A percentile compares a stretch with the other conserved stretches of the same genome.
Evolutionary conservation across 2,113 vertebrate species (phyloP).

Genomic region (Proteles cristata): DNA sequence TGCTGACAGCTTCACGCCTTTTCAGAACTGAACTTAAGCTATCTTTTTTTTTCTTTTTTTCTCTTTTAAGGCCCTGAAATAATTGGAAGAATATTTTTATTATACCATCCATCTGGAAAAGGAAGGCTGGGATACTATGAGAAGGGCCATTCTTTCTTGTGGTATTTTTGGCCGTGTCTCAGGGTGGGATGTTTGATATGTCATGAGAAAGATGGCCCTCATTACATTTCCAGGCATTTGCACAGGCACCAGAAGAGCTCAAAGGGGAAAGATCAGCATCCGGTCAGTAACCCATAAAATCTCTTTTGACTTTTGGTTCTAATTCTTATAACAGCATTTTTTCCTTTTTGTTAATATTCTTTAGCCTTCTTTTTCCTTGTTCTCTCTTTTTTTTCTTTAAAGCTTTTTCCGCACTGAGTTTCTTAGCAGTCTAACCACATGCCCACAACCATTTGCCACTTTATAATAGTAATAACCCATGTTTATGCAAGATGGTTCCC

Average conservation of each 20-base stretch:
- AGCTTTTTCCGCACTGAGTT: neutral
- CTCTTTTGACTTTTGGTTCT: conserved; percentile 53
- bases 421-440: conserved; percentile 49
- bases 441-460: conserved; percentile 9
- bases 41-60: conserved; percentile 43
- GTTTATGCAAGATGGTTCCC: neutral
- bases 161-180: conserved; percentile 74
- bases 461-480: conserved; percentile 41
- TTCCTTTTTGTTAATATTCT: neutral
- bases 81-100: conserved; percentile 82
- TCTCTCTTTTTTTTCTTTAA: neutral
- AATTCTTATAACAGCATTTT: conserved; percentile 8
- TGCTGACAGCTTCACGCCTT: conserved; percentile 47
- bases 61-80: conserved; percentile 71
- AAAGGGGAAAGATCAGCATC: conserved; percentile 56
- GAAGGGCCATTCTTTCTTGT: conserved; percentile 67
- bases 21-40: conserved; percentile 65
- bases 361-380: neutral
- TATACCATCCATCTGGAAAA: conserved; percentile 67
- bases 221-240: conserved; percentile 68
- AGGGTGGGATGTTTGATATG: conserved; percentile 68
- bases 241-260: conserved; percentile 56
- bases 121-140: conserved; percentile 55
- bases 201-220: conserved; percentile 39
- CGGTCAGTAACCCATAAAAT: conserved; percentile 45